Evolutionary conservation across 2,797 vertebrate genomes (phyloP).

Genomic region (Pangasius krempfi): DNA sequence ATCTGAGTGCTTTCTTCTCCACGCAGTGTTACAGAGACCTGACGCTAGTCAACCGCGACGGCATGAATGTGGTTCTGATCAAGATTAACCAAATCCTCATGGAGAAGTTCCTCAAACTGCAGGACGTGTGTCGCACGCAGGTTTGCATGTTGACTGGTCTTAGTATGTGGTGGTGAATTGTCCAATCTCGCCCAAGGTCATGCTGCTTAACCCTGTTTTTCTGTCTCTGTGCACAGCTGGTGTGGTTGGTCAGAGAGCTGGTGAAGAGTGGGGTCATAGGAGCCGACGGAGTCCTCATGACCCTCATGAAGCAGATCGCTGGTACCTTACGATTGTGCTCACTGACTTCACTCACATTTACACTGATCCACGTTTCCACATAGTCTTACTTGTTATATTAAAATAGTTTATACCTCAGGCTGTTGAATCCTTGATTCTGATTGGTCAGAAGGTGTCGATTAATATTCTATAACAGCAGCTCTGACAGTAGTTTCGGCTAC

Average conservation of each 20-base stretch:
- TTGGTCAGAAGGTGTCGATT: neutral
- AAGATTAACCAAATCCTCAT: conserved; percentile 97
- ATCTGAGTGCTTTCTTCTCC: neutral
- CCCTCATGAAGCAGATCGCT: conserved; percentile 94
- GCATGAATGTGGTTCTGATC: conserved; percentile 88
- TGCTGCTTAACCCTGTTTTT: neutral
- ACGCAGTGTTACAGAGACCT: conserved; percentile 90
- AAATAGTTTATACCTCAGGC: neutral
- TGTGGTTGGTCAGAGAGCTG: conserved; percentile 92
- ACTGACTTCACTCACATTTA: neutral
- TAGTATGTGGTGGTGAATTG: neutral
- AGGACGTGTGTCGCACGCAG: conserved; percentile 85
- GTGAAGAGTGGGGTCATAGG: conserved; percentile 91
- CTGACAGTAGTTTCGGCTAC: neutral
- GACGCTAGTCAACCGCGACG: conserved; percentile 88
- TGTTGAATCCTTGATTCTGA: neutral
- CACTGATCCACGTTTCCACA: neutral
- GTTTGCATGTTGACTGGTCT: conserved; percentile 47
- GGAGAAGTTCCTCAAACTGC: conserved; percentile 95
- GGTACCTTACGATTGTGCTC: conserved; percentile 70
- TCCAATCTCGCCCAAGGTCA: neutral
- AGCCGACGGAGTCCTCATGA: conserved; percentile 92
- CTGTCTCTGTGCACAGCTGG: conserved; percentile 73
- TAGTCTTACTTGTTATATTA: neutral
- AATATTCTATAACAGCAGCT: neutral